phyloP scores from a whole-genome alignment of 2,888 invertebrate species.

The Schizaphis graminum region DNA sequence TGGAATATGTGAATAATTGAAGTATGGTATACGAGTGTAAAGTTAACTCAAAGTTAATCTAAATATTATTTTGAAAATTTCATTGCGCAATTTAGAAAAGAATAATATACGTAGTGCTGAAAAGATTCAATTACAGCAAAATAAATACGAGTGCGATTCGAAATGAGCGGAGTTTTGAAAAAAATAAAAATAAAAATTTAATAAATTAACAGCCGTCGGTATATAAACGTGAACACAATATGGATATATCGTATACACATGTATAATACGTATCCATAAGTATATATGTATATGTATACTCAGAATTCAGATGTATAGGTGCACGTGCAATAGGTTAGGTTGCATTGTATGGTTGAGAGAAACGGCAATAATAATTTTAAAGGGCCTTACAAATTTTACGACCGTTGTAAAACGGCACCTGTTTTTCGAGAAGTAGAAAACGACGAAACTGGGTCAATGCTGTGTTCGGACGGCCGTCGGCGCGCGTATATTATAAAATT shows the following conservation, averaged over 20 bases:
- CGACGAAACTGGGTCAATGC: constrained; percentile 57
- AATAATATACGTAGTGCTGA: neutral
- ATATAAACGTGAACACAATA: neutral
- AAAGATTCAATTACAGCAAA: neutral
- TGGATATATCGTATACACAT: neutral
- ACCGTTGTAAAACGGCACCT: constrained; percentile 53
- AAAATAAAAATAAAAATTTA: neutral
- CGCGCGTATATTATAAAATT: neutral
- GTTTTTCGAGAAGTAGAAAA: constrained; percentile 57
- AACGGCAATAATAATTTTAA: constrained; percentile 6
- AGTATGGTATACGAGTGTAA: neutral
- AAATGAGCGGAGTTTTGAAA: neutral
- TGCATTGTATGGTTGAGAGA: neutral
- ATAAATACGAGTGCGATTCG: neutral
- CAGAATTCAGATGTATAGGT: neutral
- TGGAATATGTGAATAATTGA: neutral
- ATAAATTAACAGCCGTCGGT: neutral
- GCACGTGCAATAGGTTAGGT: neutral
- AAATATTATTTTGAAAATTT: neutral
- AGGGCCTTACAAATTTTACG: constrained; percentile 35
- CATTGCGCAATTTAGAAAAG: neutral
- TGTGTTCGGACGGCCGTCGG: neutral
- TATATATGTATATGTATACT: neutral
- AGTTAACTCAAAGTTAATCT: neutral
- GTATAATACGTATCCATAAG: neutral